Percentiles rank a stretch among this genome's conserved stretches.
Conservation (phyloP, 2,797 vertebrate genomes). For the Varecia variegata region DNA sequence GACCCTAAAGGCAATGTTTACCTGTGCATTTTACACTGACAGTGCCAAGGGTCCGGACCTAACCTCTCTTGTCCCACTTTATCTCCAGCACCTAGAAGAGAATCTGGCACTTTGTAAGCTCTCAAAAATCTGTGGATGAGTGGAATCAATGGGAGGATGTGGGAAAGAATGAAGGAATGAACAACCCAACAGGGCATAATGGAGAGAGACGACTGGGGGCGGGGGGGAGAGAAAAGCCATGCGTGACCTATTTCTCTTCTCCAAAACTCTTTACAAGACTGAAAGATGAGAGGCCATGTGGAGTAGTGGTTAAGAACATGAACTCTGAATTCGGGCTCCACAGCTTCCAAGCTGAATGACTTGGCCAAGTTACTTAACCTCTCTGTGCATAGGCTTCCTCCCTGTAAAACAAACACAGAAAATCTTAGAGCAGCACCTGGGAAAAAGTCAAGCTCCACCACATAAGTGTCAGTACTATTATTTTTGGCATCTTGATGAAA, state of each 20-base stretch:
- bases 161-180: not conserved
- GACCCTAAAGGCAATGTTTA: not conserved
- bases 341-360: not conserved
- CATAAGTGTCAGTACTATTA: not conserved
- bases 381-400: not conserved
- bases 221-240: not conserved
- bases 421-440: not conserved
- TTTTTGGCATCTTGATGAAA: conserved; percentile 10
- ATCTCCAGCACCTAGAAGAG: not conserved
- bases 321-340: not conserved
- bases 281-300: not conserved
- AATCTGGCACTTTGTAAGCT: not conserved
- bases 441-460: not conserved
- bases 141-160: not conserved
- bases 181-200: no score
- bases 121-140: not conserved
- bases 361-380: not conserved
- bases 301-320: not conserved
- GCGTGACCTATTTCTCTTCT: not conserved
- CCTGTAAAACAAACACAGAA: conserved; percentile 16
- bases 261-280: not conserved
- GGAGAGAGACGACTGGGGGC: not conserved
- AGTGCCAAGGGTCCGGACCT: not conserved
- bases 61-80: not conserved
- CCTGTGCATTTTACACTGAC: not conserved